These are phyloP conservation scores for Cepaea hortensis DNA, from an alignment of 2,888 invertebrate genomes.

Conservation along the genomic window DNA sequence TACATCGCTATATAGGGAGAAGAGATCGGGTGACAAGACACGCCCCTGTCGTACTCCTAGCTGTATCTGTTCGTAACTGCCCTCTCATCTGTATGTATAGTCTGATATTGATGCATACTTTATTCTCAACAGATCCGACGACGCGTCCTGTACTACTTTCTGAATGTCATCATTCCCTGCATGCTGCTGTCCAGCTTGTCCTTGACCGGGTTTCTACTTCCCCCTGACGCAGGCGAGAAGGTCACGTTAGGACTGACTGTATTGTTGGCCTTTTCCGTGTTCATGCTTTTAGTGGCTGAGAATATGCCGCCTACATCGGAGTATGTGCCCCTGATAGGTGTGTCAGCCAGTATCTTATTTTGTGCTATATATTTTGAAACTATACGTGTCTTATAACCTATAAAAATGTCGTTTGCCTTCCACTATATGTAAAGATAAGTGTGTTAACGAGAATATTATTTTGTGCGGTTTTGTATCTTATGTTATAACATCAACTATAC, in stretches of 20 bases:
- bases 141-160: constrained; percentile 78
- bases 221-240: constrained; percentile 80
- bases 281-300: constrained; percentile 80
- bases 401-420: too few relatives aligned
- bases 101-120: too few relatives aligned
- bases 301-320: constrained; percentile 81
- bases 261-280: constrained; percentile 80
- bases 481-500: too few relatives aligned
- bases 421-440: too few relatives aligned
- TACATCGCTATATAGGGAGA: too few relatives aligned
- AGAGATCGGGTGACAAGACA: too few relatives aligned
- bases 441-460: too few relatives aligned
- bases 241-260: constrained; percentile 80
- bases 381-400: background rate
- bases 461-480: too few relatives aligned
- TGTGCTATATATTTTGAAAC: background rate
- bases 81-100: too few relatives aligned
- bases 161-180: constrained; percentile 80
- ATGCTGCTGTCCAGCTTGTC: constrained; percentile 81
- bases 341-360: constrained; percentile 41
- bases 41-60: too few relatives aligned
- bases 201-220: constrained; percentile 79
- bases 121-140: constrained; percentile 76
- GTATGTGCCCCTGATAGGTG: constrained; percentile 80
- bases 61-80: too few relatives aligned